Percentiles rank a stretch among this genome's conserved stretches.
Evolutionary conservation across 2,113 vertebrate species (phyloP).

Genomic region (Apodemus speciosus): DNA sequence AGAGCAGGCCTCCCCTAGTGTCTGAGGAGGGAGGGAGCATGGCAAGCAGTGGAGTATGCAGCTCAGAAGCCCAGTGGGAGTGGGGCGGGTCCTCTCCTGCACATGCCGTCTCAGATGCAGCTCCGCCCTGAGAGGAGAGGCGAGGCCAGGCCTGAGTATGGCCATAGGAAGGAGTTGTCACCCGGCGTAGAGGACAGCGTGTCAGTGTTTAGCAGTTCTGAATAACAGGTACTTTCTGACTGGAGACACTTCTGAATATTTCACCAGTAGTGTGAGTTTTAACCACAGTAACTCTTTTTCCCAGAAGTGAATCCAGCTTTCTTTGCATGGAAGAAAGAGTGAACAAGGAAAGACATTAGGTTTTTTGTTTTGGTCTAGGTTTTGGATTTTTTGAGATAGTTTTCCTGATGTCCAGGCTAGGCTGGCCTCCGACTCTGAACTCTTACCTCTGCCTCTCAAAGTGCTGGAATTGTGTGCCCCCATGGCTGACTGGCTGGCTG

Average conservation of each 20-base stretch:
- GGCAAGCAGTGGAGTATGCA: not conserved
- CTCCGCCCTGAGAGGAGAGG: no score
- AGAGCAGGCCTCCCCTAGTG: no score
- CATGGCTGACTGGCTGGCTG: no score
- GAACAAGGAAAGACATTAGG: not conserved
- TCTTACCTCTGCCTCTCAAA: not conserved
- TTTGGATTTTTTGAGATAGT: not conserved
- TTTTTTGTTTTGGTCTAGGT: not conserved
- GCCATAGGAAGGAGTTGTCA: not conserved
- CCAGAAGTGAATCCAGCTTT: not conserved
- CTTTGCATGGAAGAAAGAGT: not conserved
- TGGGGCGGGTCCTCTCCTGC: no score
- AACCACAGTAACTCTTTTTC: constrained; percentile 23
- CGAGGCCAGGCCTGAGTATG: not conserved
- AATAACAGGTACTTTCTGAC: not conserved
- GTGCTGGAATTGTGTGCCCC: not conserved
- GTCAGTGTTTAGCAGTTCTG: not conserved
- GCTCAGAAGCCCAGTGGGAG: not conserved
- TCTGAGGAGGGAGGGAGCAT: not conserved
- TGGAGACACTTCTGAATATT: constrained; percentile 40
- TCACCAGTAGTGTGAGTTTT: not conserved
- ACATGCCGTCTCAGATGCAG: no score
- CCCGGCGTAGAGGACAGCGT: not conserved
- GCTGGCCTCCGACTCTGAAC: not conserved
- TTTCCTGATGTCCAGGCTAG: not conserved